These are phyloP conservation scores for Epizoanthus illoricatus DNA, from an alignment of 92 coral and sea anemone species.

Conservation along the genomic window DNA sequence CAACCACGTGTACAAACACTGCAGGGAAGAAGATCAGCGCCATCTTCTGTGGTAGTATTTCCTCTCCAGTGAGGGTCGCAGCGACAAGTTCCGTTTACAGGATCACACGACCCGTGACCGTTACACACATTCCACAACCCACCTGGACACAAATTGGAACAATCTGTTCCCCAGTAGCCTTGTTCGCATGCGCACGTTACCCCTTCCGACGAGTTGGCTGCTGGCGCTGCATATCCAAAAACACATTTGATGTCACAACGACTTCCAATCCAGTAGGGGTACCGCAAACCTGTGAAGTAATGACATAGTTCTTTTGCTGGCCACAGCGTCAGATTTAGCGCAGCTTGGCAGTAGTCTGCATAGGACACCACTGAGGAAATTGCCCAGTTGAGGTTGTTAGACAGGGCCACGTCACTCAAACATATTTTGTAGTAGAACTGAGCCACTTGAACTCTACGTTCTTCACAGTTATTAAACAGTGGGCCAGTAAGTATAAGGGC, in stretches of 20 bases:
- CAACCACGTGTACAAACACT: constrained; percentile 59
- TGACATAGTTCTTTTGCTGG: constrained; percentile 89
- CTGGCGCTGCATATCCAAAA: constrained; percentile 49
- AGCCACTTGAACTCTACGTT: constrained; percentile 65
- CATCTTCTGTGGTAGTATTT: constrained; percentile 22
- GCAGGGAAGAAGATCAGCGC: constrained; percentile 41
- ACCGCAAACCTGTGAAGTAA: constrained; percentile 63
- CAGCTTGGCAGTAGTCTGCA: constrained; percentile 83
- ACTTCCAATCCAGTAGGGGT: constrained; percentile 79
- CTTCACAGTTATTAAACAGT: constrained; percentile 61
- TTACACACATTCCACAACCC: constrained; percentile 65
- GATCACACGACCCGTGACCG: constrained; percentile 63
- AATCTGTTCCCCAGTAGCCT: constrained; percentile 64
- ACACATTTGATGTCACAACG: constrained; percentile 48
- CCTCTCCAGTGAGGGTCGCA: constrained; percentile 64
- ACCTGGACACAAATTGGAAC: constrained; percentile 61
- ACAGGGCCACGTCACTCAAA: constrained; percentile 66
- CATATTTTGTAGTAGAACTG: constrained; percentile 87
- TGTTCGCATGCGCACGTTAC: constrained; percentile 50
- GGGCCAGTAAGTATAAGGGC: constrained; percentile 72
- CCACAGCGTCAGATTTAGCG: constrained; percentile 70
- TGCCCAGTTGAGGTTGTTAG: constrained; percentile 64
- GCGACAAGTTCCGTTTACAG: constrained; percentile 56
- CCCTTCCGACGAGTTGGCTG: constrained; percentile 42
- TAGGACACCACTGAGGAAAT: constrained; percentile 74